Conservation (phyloP, 2,797 vertebrate genomes). For the Gambelia wislizenii region DNA sequence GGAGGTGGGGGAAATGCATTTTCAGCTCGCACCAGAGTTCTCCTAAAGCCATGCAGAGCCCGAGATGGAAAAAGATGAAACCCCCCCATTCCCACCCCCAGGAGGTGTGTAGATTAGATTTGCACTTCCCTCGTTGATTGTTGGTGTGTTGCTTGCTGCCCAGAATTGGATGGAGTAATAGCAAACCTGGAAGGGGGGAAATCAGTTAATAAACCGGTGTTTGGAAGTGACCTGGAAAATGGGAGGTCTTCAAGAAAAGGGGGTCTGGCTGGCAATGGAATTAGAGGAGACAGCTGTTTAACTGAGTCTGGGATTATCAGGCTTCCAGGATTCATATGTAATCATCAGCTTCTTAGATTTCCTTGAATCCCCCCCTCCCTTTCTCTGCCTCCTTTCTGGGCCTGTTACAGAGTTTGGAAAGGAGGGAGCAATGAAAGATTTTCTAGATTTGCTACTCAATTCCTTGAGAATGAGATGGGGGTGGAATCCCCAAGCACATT, state of each 20-base stretch:
- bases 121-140: neutral
- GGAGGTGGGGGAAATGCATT: neutral
- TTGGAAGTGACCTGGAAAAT: slow-evolving; percentile 39
- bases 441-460: slow-evolving; percentile 66
- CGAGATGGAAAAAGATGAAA: neutral
- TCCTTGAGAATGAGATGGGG: slow-evolving; percentile 33
- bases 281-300: slow-evolving; percentile 73
- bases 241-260: slow-evolving; percentile 42
- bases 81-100: neutral
- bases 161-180: neutral
- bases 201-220: slow-evolving; percentile 18
- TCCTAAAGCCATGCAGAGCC: neutral
- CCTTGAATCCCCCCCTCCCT: neutral
- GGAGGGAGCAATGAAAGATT: slow-evolving; percentile 46
- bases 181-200: neutral
- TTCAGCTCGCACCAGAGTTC: neutral
- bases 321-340: slow-evolving; percentile 56
- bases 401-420: slow-evolving; percentile 41
- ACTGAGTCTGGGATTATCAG: slow-evolving; percentile 66
- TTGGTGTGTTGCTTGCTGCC: slow-evolving; percentile 3
- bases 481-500: slow-evolving; percentile 14
- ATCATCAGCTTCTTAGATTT: slow-evolving; percentile 64
- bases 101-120: slow-evolving; percentile 24
- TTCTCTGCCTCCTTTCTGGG: slow-evolving; percentile 46
- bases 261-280: slow-evolving; percentile 59